Base-by-base conservation (phyloP, 2,113 vertebrate species). In the Daubentonia madagascariensis region DNA sequence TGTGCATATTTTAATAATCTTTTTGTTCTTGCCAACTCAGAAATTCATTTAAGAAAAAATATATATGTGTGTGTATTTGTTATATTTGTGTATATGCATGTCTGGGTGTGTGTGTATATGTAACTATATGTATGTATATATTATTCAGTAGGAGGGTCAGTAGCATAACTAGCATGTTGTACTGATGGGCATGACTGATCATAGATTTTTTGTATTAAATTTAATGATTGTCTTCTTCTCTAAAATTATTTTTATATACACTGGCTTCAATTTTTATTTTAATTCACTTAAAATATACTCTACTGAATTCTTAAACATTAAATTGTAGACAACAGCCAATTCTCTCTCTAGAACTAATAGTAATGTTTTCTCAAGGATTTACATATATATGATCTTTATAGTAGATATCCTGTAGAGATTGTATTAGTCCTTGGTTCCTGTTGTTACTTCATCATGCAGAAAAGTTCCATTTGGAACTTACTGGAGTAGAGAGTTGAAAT, bases 351-450 rank as follows among this genome's bases (percentile, higher is more conserved):
- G 37, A 72, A 94, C 35, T 96, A 83, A 95, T 61, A 94, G 4
- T 89, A 85, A 22, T 79, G 52, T 91, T 16, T 25, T 37, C 37
- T 97, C 80, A 57, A 98, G 3, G 30, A 96, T 63, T 93, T 98
- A 76, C 28, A 95, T 97, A 97, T 35, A 93, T 91, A 96, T 40
- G 59, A 95, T 95, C 63, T 93, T 98, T 92, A 93, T n/a, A 18
- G 48, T 94, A 88, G 85, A 14, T 85, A 30, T n/a, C 61, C 91
- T 97, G 75, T 78, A 97, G 61, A 94, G 93, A 96, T 14, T 25
- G 61, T 52, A 90, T 97, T 97, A 96, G 23, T 83, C 52, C 68
- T 70, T 76, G 9, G 2, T 85, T 97, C 68, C 35, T 48, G 4
- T 84, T 96, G 43, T 93, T 97, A 92, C 4, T 93, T 97, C 84